These are phyloP conservation scores for Eupleurogrammus muticus DNA, from an alignment of 2,797 vertebrate species.

Conservation along the genomic window DNA sequence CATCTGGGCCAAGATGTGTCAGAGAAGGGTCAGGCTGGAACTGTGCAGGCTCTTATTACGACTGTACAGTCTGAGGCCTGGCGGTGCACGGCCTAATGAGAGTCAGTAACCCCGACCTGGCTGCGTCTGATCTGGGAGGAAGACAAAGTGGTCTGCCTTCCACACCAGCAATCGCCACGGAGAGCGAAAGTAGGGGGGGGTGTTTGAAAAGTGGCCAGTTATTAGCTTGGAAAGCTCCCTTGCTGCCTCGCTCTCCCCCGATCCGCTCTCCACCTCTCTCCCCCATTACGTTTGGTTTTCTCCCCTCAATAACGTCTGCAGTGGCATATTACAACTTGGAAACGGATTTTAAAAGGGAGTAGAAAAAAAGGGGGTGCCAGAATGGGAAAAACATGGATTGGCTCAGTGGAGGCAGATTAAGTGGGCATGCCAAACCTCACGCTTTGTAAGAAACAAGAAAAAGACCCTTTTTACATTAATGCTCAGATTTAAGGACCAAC, in stretches of 20 bases:
- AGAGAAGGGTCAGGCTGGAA: slow-evolving; percentile 69
- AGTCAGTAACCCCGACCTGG: slow-evolving; percentile 71
- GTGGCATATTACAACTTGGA: slow-evolving; percentile 81
- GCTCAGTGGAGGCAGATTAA: slow-evolving; percentile 76
- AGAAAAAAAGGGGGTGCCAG: slow-evolving; percentile 65
- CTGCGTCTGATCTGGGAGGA: slow-evolving; percentile 67
- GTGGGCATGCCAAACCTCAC: slow-evolving; percentile 81
- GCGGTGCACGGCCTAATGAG: slow-evolving; percentile 68
- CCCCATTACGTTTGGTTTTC: slow-evolving; percentile 67
- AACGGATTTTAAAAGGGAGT: slow-evolving; percentile 79
- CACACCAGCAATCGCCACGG: slow-evolving; percentile 66
- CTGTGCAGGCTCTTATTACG: slow-evolving; percentile 66
- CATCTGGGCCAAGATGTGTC: slow-evolving; percentile 76
- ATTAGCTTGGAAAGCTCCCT: slow-evolving; percentile 58
- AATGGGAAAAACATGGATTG: slow-evolving; percentile 85
- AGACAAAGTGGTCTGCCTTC: slow-evolving; percentile 72
- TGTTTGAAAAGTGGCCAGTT: slow-evolving; percentile 61
- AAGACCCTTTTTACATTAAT: slow-evolving; percentile 76
- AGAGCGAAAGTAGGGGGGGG: slow-evolving; percentile 40
- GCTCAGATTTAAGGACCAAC: slow-evolving; percentile 78
- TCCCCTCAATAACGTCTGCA: slow-evolving; percentile 75
- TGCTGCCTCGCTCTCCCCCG: slow-evolving; percentile 37
- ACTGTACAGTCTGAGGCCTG: slow-evolving; percentile 38
- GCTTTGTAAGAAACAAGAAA: slow-evolving; percentile 81
- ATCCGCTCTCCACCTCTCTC: slow-evolving; percentile 51